phyloP scores from a whole-genome alignment of 2,113 vertebrate species.

The Progne subis region DNA sequence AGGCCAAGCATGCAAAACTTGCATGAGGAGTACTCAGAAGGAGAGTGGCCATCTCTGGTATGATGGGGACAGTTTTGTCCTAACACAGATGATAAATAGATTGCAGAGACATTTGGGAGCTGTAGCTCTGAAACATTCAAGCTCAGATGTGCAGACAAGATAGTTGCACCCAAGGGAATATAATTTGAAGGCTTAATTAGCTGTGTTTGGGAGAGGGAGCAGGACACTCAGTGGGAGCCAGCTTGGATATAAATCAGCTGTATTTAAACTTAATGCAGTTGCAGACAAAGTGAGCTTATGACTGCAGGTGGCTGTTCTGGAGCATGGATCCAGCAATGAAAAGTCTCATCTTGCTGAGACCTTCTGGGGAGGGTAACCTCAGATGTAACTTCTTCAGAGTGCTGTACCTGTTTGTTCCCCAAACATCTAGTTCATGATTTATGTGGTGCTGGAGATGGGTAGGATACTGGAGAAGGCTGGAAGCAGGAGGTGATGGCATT shows the following conservation, averaged over 20 bases:
- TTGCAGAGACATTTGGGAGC: not conserved
- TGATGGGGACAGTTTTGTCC: not conserved
- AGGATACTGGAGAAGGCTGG: not conserved
- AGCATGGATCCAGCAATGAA: rapidly evolving
- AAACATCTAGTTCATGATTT: not conserved
- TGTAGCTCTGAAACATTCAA: not conserved
- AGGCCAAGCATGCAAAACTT: not conserved
- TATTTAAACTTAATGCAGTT: not conserved
- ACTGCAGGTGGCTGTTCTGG: not conserved
- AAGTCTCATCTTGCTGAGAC: not conserved
- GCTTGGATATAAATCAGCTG: not conserved
- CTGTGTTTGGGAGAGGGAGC: not conserved
- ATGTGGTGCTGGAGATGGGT: not conserved
- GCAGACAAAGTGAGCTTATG: not conserved
- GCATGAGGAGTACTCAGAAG: not conserved
- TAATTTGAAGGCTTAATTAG: not conserved
- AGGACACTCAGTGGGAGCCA: not conserved
- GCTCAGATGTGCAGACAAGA: not conserved
- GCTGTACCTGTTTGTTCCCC: not conserved
- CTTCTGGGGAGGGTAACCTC: not conserved
- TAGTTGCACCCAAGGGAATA: not conserved
- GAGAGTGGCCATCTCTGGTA: not conserved
- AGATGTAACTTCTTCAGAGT: not conserved
- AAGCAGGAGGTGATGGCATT: not conserved
- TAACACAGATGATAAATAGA: not conserved